Conservation (phyloP, 2,797 vertebrate genomes). For the Esox masquinongy region DNA sequence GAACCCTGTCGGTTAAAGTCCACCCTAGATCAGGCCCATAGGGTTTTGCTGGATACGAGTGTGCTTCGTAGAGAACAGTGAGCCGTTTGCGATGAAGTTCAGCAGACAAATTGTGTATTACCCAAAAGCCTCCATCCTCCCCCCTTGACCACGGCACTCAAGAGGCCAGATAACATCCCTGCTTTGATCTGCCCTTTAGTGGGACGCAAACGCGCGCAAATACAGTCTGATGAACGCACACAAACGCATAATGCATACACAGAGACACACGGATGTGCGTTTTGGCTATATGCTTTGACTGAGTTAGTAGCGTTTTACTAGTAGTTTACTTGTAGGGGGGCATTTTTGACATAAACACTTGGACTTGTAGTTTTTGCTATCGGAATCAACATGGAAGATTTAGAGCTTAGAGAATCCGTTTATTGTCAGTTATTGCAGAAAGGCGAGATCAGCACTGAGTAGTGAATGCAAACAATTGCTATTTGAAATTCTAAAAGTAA, state of each 20-base stretch:
- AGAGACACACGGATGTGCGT: neutral
- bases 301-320: neutral
- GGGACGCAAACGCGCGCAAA: conserved; percentile 30
- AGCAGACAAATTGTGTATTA: conserved; percentile 31
- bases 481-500: too few relatives aligned
- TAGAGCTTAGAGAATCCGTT: neutral
- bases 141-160: conserved; percentile 41
- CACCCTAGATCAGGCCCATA: neutral
- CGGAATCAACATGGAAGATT: neutral
- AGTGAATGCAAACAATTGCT: too few relatives aligned
- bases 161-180: conserved; percentile 70
- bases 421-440: too few relatives aligned
- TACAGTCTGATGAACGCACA: conserved; percentile 6
- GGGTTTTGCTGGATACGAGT: neutral
- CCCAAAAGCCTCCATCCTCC: conserved; percentile 37
- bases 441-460: too few relatives aligned
- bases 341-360: neutral
- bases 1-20: neutral
- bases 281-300: neutral
- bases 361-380: neutral
- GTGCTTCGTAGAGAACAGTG: neutral
- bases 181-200: conserved; percentile 71
- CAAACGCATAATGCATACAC: conserved; percentile 2
- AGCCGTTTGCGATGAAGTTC: neutral
- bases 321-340: neutral